These are phyloP conservation scores for Aplidium turbinatum DNA, from an alignment of 23 tunicate genomes.

Conservation along the genomic window DNA sequence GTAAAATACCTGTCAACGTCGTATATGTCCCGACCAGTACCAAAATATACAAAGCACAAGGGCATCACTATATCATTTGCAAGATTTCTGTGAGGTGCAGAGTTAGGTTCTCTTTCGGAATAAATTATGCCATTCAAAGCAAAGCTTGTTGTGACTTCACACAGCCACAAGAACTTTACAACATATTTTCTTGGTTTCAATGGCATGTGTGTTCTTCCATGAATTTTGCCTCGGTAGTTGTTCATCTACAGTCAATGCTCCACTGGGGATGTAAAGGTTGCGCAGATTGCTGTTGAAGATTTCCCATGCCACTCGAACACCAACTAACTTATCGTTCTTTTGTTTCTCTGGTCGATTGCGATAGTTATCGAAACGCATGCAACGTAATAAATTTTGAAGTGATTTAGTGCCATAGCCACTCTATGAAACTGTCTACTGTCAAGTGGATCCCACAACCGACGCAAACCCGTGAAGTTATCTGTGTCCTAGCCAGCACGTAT, in stretches of 20 bases:
- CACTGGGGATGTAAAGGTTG: slow-evolving; percentile 18
- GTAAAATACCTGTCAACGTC: slow-evolving; percentile 36
- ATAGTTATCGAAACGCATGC: slow-evolving; percentile 34
- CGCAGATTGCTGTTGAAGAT: slow-evolving; percentile 23
- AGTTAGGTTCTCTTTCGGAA: slow-evolving; percentile 17
- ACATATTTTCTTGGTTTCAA: not conserved
- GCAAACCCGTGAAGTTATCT: slow-evolving; percentile 2
- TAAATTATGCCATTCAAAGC: slow-evolving; percentile 27
- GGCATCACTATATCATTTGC: slow-evolving; percentile 26
- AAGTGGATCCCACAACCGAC: slow-evolving; percentile 11
- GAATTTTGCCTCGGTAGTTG: slow-evolving; percentile 27
- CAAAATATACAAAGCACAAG: slow-evolving; percentile 22
- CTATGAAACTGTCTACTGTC: slow-evolving; percentile 32
- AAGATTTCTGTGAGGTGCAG: slow-evolving; percentile 38
- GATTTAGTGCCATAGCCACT: slow-evolving; percentile 25
- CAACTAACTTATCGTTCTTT: slow-evolving; percentile 16
- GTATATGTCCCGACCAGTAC: slow-evolving; percentile 34
- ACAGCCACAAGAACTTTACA: slow-evolving; percentile 7
- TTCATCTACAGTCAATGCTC: slow-evolving; percentile 38
- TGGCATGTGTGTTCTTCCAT: slow-evolving; percentile 28
- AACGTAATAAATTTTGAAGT: slow-evolving; percentile 24
- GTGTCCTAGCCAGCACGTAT: slow-evolving; percentile 2
- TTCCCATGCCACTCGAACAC: slow-evolving; percentile 24
- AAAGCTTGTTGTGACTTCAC: slow-evolving; percentile 28
- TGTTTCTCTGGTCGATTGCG: slow-evolving; percentile 16